Evolutionary conservation across 1,140 invertebrate species (phyloP), one percentile per base, ranked within the genome.

Genomic region (Heliconius hewitsoni): DNA sequence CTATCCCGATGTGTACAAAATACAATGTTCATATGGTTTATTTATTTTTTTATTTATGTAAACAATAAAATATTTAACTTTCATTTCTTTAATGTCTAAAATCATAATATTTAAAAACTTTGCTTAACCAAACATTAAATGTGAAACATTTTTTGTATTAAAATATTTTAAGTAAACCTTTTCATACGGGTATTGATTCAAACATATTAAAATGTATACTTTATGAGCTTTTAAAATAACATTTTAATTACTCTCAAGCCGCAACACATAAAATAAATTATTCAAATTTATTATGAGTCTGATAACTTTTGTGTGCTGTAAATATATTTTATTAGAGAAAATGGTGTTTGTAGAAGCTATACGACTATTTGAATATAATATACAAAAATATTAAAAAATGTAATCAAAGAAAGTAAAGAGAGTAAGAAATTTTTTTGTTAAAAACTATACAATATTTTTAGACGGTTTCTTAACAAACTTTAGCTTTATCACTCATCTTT

Each of bases 181-280:
- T 46, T 30, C 27, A 66, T 16, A 66, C 23, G n/a, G 60, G 60
- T 66, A 66, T 9, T 66, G 11, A 66, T 66, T 30, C 13, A 27
- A 30, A 27, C 11, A 30, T 66, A 57, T 11, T 23, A 27, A 66
- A 66, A 30, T 18, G 60, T 27, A 66, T 30, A 16, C 23, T 66
- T 66, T 66, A 66, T 66, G 60, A 66, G 60, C 60, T 66, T 66
- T 66, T 66, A 66, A 66, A 66, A 27, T 66, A 66, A 66, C 60
- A 30, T 66, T 66, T 66, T 66, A 66, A 66, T 66, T 66, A 66
- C 23, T 66, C 60, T 30, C 60, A 1, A 30, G 11, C 11, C 13
- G 16, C 23, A 66, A 66, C 27, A 8, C 13, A 30, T 66, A 66
- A 66, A 66, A 66, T 66, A 66, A 66, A 66, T 66, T 66, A 30